Conservation (phyloP, 2,797 vertebrate species). For the Megaceryle alcyon region DNA sequence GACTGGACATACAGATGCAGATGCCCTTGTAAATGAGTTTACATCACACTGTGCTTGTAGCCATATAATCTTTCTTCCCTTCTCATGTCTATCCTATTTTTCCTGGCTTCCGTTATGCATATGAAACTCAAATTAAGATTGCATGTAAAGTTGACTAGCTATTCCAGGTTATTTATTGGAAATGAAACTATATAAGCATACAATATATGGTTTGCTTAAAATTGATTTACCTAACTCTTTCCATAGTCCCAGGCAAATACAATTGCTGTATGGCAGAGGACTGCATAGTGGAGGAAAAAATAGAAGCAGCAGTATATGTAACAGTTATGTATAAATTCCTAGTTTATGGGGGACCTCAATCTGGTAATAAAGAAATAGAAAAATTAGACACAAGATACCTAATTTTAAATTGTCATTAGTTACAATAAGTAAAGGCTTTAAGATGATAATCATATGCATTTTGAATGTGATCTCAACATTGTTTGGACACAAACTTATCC, state of each 20-base stretch:
- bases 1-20: constrained; percentile 69
- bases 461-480: background rate
- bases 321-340: background rate
- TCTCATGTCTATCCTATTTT: constrained; percentile 48
- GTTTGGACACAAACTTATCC: background rate
- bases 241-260: background rate
- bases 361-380: background rate
- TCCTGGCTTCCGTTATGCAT: constrained; percentile 43
- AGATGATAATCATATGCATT: background rate
- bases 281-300: background rate
- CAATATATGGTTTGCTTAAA: constrained; percentile 60
- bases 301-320: background rate
- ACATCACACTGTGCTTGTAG: constrained; percentile 40
- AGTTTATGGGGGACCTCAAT: background rate
- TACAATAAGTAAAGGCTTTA: background rate
- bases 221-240: constrained; percentile 56
- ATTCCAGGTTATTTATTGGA: constrained; percentile 67
- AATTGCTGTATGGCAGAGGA: background rate
- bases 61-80: constrained; percentile 60
- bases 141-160: constrained; percentile 60
- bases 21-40: constrained; percentile 71
- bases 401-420: background rate
- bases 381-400: background rate
- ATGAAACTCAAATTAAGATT: constrained; percentile 69
- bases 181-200: constrained; percentile 65